Conservation (phyloP, 2,113 vertebrate species). For the Rostratula benghalensis region DNA sequence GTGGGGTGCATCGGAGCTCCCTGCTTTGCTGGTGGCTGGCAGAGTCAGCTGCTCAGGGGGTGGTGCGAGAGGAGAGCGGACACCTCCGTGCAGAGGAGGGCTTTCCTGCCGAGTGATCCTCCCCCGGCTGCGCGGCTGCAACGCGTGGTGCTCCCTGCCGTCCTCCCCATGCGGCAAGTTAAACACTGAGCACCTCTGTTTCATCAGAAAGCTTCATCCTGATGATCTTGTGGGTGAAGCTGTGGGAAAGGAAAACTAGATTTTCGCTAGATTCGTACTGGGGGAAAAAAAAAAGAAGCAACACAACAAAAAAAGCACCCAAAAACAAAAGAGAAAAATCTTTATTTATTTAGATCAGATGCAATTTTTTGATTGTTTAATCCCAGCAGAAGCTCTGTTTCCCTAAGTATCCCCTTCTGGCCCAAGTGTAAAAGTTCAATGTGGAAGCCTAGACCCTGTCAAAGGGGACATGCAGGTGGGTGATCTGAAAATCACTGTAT, state of each 20-base stretch:
- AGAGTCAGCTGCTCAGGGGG: not conserved
- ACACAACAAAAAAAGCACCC: not conserved
- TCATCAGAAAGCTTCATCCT: not conserved
- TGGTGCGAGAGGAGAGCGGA: not conserved
- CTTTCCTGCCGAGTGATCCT: not conserved
- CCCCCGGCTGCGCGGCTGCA: rapidly evolving
- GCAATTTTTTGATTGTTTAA: not conserved
- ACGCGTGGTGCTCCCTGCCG: rapidly evolving
- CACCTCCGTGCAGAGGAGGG: not conserved
- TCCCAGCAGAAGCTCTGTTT: not conserved
- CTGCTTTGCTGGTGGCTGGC: not conserved
- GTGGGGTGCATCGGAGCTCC: not conserved
- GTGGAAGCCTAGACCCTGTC: not conserved
- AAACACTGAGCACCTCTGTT: not conserved
- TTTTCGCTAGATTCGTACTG: not conserved
- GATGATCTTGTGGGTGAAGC: not conserved
- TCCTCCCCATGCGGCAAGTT: not conserved
- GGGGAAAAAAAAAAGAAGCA: not conserved
- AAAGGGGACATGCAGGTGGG: not conserved
- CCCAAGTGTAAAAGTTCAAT: not conserved
- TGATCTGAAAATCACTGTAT: not conserved
- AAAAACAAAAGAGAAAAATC: not conserved
- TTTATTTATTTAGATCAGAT: not conserved
- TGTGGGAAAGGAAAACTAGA: not conserved
- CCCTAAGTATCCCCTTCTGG: not conserved